Conservation (phyloP, 2,888 invertebrate species). For the Diplolepis rosae region DNA sequence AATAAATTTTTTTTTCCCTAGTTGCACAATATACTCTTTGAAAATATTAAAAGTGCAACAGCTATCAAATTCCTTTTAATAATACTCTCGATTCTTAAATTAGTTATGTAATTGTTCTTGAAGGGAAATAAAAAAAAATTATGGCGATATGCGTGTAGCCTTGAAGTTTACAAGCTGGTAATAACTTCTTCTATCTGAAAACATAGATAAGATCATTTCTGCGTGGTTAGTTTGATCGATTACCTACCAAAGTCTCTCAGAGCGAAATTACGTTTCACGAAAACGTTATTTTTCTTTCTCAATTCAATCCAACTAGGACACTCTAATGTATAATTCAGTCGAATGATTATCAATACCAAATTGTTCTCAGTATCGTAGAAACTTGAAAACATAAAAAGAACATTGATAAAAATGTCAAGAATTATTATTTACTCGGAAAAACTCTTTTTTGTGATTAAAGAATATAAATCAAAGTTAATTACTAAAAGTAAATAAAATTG, state of each 20-base stretch:
- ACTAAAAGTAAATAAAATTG: not conserved
- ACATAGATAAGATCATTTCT: not conserved
- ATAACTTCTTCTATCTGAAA: not conserved
- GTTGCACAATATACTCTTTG: too few relatives aligned
- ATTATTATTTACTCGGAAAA: not conserved
- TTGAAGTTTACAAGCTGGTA: not conserved
- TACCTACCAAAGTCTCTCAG: not conserved
- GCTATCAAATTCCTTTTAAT: not conserved
- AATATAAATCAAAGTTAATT: not conserved
- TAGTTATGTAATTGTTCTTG: not conserved
- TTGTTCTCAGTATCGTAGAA: not conserved
- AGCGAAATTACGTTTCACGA: not conserved
- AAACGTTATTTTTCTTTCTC: not conserved
- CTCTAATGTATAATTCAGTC: not conserved
- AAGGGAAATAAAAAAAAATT: not conserved
- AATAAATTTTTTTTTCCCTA: too few relatives aligned
- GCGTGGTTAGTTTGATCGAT: slow-evolving; percentile 13
- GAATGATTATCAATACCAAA: not conserved
- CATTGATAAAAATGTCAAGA: not conserved
- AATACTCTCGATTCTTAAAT: not conserved
- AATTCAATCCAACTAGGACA: not conserved
- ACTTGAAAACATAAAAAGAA: not conserved
- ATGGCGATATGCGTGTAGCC: not conserved
- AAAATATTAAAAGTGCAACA: too few relatives aligned
- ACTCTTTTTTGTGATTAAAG: not conserved